Conservation (phyloP, 1,140 invertebrate species). For the Drosophila lacertosa region DNA sequence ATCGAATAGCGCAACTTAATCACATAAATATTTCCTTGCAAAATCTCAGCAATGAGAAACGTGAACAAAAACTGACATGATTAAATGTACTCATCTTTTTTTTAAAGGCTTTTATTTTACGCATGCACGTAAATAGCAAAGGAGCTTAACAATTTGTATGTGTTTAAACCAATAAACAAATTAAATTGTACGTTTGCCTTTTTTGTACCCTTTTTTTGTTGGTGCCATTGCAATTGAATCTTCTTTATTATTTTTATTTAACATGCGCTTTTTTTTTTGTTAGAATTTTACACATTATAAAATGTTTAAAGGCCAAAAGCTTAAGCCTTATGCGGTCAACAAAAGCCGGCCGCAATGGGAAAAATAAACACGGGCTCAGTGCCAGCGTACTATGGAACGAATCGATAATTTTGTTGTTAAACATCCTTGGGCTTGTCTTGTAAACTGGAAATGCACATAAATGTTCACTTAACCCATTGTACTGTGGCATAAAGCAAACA, state of each 20-base stretch:
- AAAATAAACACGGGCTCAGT: constrained; percentile 56
- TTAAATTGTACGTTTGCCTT: constrained; percentile 52
- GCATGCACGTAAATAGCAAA: constrained; percentile 17
- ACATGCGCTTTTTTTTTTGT: constrained; percentile 35
- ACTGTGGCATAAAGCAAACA: not conserved
- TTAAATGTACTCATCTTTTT: not conserved
- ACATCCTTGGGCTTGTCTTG: too few relatives aligned
- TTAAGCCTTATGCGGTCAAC: constrained; percentile 58
- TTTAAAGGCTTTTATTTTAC: not conserved
- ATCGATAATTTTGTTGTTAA: too few relatives aligned
- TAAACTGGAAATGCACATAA: too few relatives aligned
- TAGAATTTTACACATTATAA: constrained; percentile 49
- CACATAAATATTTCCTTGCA: constrained; percentile 1
- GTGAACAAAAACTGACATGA: not conserved
- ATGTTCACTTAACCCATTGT: not conserved
- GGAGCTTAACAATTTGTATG: constrained; percentile 50
- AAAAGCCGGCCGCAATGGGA: constrained; percentile 52
- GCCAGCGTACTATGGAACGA: constrained; percentile 11
- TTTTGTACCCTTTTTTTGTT: constrained; percentile 18
- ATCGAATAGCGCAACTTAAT: not conserved
- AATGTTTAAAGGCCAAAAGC: constrained; percentile 62
- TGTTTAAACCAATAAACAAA: constrained; percentile 65
- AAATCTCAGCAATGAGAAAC: not conserved
- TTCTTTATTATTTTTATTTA: constrained; percentile 19
- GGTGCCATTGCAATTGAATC: constrained; percentile 24